These are phyloP conservation scores for Lepidurus packardi DNA, from an alignment of 1,140 invertebrate species.

Conservation along the genomic window DNA sequence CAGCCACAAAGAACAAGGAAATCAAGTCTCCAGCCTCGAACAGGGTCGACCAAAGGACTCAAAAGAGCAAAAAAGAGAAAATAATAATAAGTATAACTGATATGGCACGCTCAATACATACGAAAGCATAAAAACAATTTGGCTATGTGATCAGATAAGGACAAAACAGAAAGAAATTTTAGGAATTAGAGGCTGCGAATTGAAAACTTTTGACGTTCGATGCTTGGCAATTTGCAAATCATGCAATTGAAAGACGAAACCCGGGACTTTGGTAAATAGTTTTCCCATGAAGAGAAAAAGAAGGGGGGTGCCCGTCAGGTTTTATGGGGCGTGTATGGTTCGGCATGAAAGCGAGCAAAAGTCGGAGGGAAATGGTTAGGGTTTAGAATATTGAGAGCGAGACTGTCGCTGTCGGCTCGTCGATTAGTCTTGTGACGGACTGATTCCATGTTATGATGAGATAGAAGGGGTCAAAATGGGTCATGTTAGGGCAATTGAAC, in stretches of 20 bases:
- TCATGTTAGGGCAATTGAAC: background rate
- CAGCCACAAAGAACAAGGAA: background rate
- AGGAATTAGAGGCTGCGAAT: background rate
- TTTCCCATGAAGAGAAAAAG: background rate
- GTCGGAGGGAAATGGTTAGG: background rate
- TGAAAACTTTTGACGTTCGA: background rate
- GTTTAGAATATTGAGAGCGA: conserved; percentile 13
- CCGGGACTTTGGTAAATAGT: background rate
- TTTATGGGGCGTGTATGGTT: conserved; percentile 17
- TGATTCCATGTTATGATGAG: conserved; percentile 22
- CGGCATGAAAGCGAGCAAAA: background rate
- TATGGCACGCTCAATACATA: background rate
- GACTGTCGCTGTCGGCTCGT: conserved; percentile 17
- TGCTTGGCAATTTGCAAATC: background rate
- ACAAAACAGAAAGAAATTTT: background rate
- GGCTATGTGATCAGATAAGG: background rate
- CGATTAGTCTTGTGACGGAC: conserved; percentile 18
- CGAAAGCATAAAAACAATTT: background rate
- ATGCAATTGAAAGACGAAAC: background rate
- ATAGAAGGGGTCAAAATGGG: conserved; percentile 13
- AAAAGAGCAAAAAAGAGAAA: background rate
- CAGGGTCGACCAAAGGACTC: background rate
- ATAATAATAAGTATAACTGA: background rate
- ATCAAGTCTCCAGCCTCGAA: background rate
- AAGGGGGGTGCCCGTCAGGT: background rate